Evolutionary conservation across 2,888 invertebrate species (phyloP).

Genomic region (Trileptium ribeirensis): DNA sequence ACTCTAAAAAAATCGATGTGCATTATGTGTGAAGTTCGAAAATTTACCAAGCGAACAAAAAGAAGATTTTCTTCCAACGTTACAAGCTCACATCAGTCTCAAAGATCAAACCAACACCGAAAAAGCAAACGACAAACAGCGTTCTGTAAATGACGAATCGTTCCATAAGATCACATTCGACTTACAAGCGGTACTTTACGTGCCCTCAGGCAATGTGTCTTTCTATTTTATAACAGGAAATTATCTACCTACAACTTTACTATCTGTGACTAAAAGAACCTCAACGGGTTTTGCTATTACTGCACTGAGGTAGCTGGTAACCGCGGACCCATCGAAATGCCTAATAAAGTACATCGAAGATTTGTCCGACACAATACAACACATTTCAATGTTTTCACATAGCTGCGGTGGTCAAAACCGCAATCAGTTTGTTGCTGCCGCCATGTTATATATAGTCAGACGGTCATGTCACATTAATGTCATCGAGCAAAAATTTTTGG

Average conservation of each 20-base stretch:
- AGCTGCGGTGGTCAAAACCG: constrained; percentile 21
- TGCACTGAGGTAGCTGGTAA: constrained; percentile 17
- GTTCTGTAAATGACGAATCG: too few species aligned
- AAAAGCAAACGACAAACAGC: too few species aligned
- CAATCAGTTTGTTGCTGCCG: constrained; percentile 18
- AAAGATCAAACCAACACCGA: too few species aligned
- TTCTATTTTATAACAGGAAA: constrained; percentile 13
- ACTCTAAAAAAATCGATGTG: too few species aligned
- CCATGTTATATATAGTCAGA: background rate
- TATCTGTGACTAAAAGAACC: background rate
- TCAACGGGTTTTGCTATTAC: constrained; percentile 16
- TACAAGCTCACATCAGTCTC: too few species aligned
- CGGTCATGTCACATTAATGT: background rate
- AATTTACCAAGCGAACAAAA: too few species aligned
- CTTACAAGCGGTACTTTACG: constrained; percentile 10
- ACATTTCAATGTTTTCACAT: constrained; percentile 9
- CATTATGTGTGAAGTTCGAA: too few species aligned
- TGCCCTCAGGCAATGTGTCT: background rate
- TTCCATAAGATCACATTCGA: background rate
- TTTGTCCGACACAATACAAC: constrained; percentile 4
- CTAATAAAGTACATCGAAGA: background rate
- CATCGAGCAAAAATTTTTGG: constrained; percentile 10
- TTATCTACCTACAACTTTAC: constrained; percentile 22
- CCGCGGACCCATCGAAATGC: constrained; percentile 17
- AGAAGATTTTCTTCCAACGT: too few species aligned